Percentiles rank a stretch among this genome's conserved stretches.
These are phyloP conservation scores for Acleris cristana DNA, from an alignment of 2,888 invertebrate species.

Conservation along the genomic window DNA sequence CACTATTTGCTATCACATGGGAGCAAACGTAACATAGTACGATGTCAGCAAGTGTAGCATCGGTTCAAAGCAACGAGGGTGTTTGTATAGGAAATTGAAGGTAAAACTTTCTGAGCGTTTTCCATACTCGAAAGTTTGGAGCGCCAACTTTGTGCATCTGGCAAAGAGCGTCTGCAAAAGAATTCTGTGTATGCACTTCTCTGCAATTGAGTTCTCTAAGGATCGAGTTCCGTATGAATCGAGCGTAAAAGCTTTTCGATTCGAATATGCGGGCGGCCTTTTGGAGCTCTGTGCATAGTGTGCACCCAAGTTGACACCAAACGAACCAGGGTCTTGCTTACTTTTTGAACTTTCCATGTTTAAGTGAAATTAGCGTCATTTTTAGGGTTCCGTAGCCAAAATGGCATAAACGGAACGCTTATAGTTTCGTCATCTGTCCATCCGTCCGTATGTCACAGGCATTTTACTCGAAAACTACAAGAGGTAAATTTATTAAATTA, in stretches of 20 bases:
- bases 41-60: background rate
- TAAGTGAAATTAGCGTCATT: too few species aligned
- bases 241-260: slow-evolving; percentile 59
- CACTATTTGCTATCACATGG: too few species aligned
- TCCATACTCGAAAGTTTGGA: slow-evolving; percentile 52
- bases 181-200: slow-evolving; percentile 59
- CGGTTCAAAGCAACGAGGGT: slow-evolving; percentile 34
- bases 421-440: too few species aligned
- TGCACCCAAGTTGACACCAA: background rate
- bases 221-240: slow-evolving; percentile 58
- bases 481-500: too few species aligned
- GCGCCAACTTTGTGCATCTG: slow-evolving; percentile 60
- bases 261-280: slow-evolving; percentile 57
- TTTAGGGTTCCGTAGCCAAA: too few species aligned
- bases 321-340: background rate
- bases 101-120: slow-evolving; percentile 49
- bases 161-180: slow-evolving; percentile 58
- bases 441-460: too few species aligned
- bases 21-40: too few species aligned
- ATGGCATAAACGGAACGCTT: too few species aligned
- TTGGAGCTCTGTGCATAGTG: slow-evolving; percentile 37
- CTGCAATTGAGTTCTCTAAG: slow-evolving; percentile 63
- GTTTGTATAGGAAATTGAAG: slow-evolving; percentile 60
- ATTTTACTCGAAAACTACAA: too few species aligned
- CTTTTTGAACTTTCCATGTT: too few species aligned